Evolutionary conservation across 2,113 vertebrate species (phyloP), one percentile per base, ranked within the genome.

Genomic region (Chamaetylas fuelleborni): DNA sequence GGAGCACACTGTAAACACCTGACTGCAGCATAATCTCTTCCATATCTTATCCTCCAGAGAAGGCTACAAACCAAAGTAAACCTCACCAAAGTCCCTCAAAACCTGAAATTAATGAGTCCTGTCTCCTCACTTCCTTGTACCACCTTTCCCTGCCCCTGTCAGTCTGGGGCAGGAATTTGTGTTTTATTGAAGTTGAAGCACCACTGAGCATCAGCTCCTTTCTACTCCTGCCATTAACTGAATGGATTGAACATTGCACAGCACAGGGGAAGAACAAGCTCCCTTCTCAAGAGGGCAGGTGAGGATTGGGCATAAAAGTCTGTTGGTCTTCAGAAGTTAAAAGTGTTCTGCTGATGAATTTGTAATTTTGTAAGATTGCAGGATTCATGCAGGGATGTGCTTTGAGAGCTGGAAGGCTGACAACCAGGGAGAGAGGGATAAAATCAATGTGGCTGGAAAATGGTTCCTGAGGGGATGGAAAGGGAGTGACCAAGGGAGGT

Each of bases 241-340:
- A 26, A 12, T 1, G 4, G 11, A 19, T 51, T 64, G 42, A 15
- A 25, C 5, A 34, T 16, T 34, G 40, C 33, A 18, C 14, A n/a
- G 40, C 48, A 42, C 24, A 18, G 47, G 42, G 12, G 8, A 12
- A 43, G 9, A 64, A 5, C 4, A 34, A 48, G 2, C 13, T 45
- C 40, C 10, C 16, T 36, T 26, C 80, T 9, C 16, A 8, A 84
- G 47, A 34, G 43, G 51, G 6, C 8, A 8, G 45, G 29, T 51
- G 65, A 43, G 65, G 60, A n/a, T 23, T 4, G 0, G 34, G 8
- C 16, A 1, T 16, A 16, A 0, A 2, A 54, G 4, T 47, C 50
- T 50, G 7, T 48, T 51, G 12, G 8, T 28, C 3, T 48, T 69
- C 19, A 57, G 31, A 43, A 74, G 31, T 65, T 57, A 33, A 60